Evolutionary conservation across 1,140 invertebrate genomes (phyloP).

Genomic region (Melipona quadrifasciata): DNA sequence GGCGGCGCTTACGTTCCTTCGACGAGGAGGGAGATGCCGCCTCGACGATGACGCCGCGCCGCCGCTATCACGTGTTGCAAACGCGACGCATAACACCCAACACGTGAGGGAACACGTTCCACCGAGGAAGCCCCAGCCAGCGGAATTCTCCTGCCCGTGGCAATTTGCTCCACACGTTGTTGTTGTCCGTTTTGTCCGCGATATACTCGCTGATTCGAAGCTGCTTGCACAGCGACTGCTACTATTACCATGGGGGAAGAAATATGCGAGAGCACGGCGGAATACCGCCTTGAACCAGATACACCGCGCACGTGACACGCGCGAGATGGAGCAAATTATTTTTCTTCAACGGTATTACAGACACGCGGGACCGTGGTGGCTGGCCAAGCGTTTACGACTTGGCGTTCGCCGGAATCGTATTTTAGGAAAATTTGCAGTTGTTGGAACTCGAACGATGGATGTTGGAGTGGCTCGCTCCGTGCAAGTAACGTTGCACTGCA

Average conservation of each 20-base stretch:
- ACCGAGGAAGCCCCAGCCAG: slow-evolving; percentile 3
- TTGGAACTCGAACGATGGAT: not conserved
- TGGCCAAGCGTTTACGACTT: not conserved
- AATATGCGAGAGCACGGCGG: not conserved
- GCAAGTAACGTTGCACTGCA: not conserved
- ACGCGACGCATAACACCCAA: slow-evolving; percentile 68
- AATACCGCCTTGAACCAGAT: slow-evolving; percentile 42
- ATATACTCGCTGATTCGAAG: too few species aligned
- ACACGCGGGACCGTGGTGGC: not conserved
- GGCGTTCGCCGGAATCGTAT: not conserved
- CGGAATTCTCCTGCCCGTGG: not conserved
- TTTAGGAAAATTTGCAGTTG: not conserved
- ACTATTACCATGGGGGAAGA: too few species aligned
- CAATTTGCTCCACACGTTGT: slow-evolving; percentile 6
- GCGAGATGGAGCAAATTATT: not conserved
- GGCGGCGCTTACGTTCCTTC: slow-evolving; percentile 59
- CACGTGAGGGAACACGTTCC: slow-evolving; percentile 70
- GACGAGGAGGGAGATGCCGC: slow-evolving; percentile 58
- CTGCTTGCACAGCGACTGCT: too few species aligned
- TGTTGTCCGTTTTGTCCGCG: not conserved
- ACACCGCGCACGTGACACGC: not conserved
- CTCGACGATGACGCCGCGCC: slow-evolving; percentile 33
- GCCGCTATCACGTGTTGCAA: slow-evolving; percentile 66
- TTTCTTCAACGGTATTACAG: not conserved
- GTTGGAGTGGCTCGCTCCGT: too few species aligned